Evolutionary conservation across 2,113 vertebrate species (phyloP).

Genomic region (Manacus vitellinus): DNA sequence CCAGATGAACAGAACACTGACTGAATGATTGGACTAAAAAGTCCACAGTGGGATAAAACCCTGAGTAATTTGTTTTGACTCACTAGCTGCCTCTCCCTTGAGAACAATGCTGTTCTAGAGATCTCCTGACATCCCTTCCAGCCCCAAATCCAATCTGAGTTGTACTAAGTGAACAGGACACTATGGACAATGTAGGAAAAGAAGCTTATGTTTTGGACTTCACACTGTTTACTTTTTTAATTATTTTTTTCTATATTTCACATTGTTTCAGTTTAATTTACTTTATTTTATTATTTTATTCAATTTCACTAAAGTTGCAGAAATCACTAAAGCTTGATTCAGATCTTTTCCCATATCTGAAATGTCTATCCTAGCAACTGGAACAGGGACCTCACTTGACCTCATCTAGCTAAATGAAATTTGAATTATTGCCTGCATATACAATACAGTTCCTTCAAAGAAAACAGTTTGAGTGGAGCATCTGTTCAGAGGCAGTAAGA

Average conservation of each 20-base stretch:
- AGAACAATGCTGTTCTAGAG: not conserved
- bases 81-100: not conserved
- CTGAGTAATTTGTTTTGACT: not conserved
- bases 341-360: not conserved
- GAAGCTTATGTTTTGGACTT: not conserved
- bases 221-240: too few species aligned
- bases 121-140: not conserved
- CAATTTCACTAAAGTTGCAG: not conserved
- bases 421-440: not conserved
- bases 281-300: not conserved
- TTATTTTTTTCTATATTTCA: not conserved
- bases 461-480: not conserved
- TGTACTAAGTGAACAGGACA: not conserved
- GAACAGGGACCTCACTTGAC: not conserved
- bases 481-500: not conserved
- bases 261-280: not conserved
- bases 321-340: not conserved
- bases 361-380: not conserved
- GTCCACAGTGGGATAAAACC: not conserved
- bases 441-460: not conserved
- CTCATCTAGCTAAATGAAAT: not conserved
- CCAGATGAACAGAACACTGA: not conserved
- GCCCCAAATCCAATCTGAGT: not conserved
- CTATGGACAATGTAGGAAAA: not conserved
- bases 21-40: not conserved